Evolutionary conservation across 1,140 invertebrate species (phyloP), one percentile per base, ranked within the genome.

Genomic region (Drosophila pruinosa): DNA sequence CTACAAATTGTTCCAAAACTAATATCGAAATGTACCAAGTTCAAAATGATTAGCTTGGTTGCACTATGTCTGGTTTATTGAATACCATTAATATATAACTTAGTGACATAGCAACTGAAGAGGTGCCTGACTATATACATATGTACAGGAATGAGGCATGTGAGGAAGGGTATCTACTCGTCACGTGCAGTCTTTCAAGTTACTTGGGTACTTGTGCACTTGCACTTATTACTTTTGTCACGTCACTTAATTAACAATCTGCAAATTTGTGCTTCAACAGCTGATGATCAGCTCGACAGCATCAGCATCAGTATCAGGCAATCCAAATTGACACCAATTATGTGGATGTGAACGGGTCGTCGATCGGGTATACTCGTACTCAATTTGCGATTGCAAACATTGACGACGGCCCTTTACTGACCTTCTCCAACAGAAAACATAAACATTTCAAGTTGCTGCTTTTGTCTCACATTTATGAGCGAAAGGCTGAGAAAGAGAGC

Each of bases 241-340:
- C 52, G 54, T 61, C 72, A 75, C 12, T 57, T 54, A 54, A 67
- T 52, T 68, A 59, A 58, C 34, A 5, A 4, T 31, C 17, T 52
- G 26, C 36, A 54, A 70, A 54, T 47, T 54, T 54, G n/a, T 39
- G 31, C 15, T 6, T 4, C 2, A 65, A 65, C 45, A 67, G 54
- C 50, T 59, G 63, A 53, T 50, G 24, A 45, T 24, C 31, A 28
- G 31, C n/a, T 2, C 31, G n/a, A 34, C n/a, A 12, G n/a, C n/a
- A 34, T 2, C 31, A 34, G 31, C 31, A 31, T 3, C 28, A 31
- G 14, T 26, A 45, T 26, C 7, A 22, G 19, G 38, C 34, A 31
- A 69, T 43, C 52, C 22, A 65, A 86, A 78, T 78, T 86, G 82
- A 85, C 70, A 50, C 58, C 82, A 86, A 88, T 88, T 88, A 81